Evolutionary conservation across 2,797 vertebrate genomes (phyloP), one percentile per base, ranked within the genome.

Genomic region (Microchirus variegatus): DNA sequence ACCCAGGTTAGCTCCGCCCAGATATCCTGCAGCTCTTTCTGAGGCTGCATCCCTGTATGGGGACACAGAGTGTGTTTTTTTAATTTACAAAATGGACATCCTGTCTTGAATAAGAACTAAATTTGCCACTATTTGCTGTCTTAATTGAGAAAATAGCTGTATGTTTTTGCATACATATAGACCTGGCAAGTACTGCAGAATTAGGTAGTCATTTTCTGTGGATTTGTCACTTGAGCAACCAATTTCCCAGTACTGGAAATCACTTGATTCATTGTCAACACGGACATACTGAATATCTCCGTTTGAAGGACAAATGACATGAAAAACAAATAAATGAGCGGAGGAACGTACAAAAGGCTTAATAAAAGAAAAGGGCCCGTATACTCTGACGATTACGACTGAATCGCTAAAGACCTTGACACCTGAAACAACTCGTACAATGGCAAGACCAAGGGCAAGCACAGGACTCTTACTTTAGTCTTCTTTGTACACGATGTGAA

Each of bases 221-320:
- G 54, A 0, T 15, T 18, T 9, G 7, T 35, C 42, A 36, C 10
- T 37, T 22, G 36, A 48, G 9, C 8, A 4, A 14, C 16, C 16
- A 2, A 18, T 19, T 47, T 58, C 35, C 38, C 9, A 15, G 37
- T 47, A 37, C 31, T 18, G 55, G 14, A 10, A 48, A 10, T 40
- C 15, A 31, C 12, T 26, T 40, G 45, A 59, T 59, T 17, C 35
- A 16, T 22, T 22, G 14, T 48, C 19, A 26, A 26, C 10, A 48
- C 9, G 10, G 36, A 48, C 48, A 48, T n/a, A 22, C 14, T 40
- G 11, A 45, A 18, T 16, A 2, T 19, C 9, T 35, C 45, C 17
- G 15, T 18, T 63, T 59, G 18, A 47, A 59, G 35, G 41, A 49
- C 48, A 52, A 49, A 43, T 26, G 10, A 19, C 16, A 35, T n/a